Conservation (phyloP, 2,113 vertebrate species). For the Prolemur simus region DNA sequence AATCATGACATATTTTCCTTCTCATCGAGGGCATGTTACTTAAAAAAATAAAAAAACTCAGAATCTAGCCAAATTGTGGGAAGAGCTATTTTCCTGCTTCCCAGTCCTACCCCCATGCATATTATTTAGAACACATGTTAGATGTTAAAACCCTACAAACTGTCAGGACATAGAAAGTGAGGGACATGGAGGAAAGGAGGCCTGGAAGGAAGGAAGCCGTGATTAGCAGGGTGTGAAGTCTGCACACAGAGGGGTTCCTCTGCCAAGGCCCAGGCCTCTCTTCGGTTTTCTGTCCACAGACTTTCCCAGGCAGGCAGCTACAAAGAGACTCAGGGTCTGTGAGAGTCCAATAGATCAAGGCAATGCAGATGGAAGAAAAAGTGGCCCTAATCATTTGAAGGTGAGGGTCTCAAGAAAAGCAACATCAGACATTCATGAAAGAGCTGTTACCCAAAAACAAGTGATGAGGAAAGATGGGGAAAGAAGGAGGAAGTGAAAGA, state of each 20-base stretch:
- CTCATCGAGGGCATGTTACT: background rate
- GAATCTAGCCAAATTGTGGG: background rate
- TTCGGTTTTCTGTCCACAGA: background rate
- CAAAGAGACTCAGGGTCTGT: background rate
- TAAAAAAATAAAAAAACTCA: background rate
- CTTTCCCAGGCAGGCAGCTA: background rate
- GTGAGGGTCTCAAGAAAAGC: background rate
- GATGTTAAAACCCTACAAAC: background rate
- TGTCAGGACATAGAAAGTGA: background rate
- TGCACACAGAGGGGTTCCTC: background rate
- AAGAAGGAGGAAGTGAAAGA: rapidly evolving
- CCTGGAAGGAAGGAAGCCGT: background rate
- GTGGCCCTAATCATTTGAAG: background rate
- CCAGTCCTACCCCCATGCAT: background rate
- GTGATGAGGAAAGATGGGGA: rapidly evolving
- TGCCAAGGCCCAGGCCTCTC: background rate
- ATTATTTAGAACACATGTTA: background rate
- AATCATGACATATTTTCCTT: background rate
- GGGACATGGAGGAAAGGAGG: background rate
- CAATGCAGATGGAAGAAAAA: conserved; percentile 8
- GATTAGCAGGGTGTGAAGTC: background rate
- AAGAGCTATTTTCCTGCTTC: background rate
- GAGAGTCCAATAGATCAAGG: conserved; percentile 48
- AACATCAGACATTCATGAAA: background rate
- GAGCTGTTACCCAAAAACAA: background rate